Percentiles rank a stretch among this genome's conserved stretches.
Evolutionary conservation across 2,888 invertebrate genomes (phyloP).

Genomic region (Cosmia pyralina): DNA sequence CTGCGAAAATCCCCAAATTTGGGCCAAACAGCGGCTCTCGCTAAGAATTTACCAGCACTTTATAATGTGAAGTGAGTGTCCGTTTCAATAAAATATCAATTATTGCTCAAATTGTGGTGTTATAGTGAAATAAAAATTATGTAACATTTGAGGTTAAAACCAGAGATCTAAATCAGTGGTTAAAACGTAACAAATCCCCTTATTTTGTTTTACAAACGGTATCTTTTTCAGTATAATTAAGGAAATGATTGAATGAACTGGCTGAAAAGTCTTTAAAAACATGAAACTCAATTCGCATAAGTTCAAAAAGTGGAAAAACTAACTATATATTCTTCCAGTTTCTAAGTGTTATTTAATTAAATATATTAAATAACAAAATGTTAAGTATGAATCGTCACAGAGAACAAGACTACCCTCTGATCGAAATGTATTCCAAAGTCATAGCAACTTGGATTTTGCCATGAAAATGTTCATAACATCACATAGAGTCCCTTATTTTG

Average conservation of each 20-base stretch:
- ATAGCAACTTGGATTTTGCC: not conserved
- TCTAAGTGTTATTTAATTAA: not conserved
- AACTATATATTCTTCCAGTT: not conserved
- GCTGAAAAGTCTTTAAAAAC: not conserved
- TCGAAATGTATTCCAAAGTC: not conserved
- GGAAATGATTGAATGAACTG: not conserved
- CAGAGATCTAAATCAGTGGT: conserved; percentile 64
- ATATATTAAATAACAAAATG: not conserved
- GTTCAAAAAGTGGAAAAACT: not conserved
- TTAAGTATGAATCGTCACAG: not conserved
- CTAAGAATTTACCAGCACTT: conserved; percentile 87
- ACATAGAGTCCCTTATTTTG: not conserved
- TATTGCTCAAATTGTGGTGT: conserved; percentile 20
- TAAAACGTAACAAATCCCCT: conserved; percentile 63
- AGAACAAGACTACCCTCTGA: not conserved
- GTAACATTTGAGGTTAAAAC: conserved; percentile 84
- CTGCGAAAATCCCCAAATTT: conserved; percentile 90
- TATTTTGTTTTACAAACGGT: conserved; percentile 36
- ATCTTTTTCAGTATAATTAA: not conserved
- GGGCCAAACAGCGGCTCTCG: conserved; percentile 79
- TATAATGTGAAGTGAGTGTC: conserved; percentile 89
- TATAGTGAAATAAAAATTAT: conserved; percentile 78
- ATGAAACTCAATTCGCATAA: not conserved
- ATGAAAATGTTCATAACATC: not conserved
- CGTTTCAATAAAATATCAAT: conserved; percentile 43